phyloP scores from a whole-genome alignment of 2,888 invertebrate genomes.

The Imbricaverruca yamaguchii region DNA sequence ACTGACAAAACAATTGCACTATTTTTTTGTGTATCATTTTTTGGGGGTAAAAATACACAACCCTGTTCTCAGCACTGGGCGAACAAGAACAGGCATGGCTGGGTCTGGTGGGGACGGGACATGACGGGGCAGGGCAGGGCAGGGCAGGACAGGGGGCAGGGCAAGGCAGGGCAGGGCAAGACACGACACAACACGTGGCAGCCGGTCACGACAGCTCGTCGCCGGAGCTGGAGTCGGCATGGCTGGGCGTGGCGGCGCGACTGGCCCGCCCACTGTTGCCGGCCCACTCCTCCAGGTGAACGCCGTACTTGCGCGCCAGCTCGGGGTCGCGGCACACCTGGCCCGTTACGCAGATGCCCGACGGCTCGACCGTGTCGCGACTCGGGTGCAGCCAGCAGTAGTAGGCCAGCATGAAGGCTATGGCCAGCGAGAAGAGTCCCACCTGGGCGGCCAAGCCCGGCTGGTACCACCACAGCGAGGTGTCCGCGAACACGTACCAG shows the following conservation, averaged over 20 bases:
- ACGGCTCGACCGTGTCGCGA: background rate
- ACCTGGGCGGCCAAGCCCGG: conserved; percentile 23
- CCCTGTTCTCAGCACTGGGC: too few relatives aligned
- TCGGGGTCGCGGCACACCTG: conserved; percentile 6
- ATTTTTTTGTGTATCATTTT: too few relatives aligned
- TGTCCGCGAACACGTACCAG: conserved; percentile 36
- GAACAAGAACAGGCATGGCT: too few relatives aligned
- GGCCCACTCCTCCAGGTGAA: background rate
- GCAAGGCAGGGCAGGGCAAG: too few relatives aligned
- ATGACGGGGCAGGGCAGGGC: too few relatives aligned
- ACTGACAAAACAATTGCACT: too few relatives aligned
- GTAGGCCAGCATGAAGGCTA: background rate
- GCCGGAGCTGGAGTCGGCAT: background rate
- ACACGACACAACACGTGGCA: too few relatives aligned
- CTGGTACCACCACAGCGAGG: conserved; percentile 26
- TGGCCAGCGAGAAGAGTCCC: background rate
- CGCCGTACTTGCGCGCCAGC: background rate
- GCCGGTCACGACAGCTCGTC: too few relatives aligned
- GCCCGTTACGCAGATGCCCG: conserved; percentile 3
- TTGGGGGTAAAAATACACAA: too few relatives aligned
- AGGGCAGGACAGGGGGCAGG: too few relatives aligned
- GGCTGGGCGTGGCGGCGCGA: background rate
- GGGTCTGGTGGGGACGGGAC: too few relatives aligned
- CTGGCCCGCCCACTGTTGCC: background rate
- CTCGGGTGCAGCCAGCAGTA: conserved; percentile 10